These are phyloP conservation scores for Yponomeuta evonymella DNA, from an alignment of 2,888 invertebrate genomes.

Conservation along the genomic window DNA sequence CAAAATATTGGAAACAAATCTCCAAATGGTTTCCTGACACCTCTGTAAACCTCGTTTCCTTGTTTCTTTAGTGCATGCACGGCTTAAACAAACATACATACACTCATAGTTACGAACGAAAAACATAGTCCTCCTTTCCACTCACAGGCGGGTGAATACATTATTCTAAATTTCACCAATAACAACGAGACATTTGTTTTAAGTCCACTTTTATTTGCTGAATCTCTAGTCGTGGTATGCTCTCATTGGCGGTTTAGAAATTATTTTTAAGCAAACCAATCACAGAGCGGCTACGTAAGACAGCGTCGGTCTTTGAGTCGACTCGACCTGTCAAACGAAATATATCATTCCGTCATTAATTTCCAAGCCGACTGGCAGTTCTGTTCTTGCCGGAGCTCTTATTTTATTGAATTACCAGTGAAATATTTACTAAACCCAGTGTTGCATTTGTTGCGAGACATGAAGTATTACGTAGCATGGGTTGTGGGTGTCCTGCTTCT, in stretches of 20 bases:
- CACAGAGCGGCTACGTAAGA: background rate
- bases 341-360: background rate
- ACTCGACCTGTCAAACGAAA: background rate
- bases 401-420: background rate
- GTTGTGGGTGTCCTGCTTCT: constrained; percentile 54
- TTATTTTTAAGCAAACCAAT: constrained; percentile 6
- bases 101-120: no score
- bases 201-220: constrained; percentile 41
- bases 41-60: no score
- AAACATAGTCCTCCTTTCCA: no score
- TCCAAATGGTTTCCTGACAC: no score
- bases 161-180: constrained; percentile 39
- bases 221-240: constrained; percentile 40
- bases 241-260: constrained; percentile 35
- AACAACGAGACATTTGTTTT: constrained; percentile 40
- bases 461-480: constrained; percentile 61
- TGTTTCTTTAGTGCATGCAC: no score
- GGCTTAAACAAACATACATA: no score
- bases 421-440: constrained; percentile 6
- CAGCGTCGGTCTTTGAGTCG: background rate
- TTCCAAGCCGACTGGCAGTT: background rate
- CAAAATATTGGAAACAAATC: no score
- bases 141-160: no score
- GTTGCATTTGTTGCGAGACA: constrained; percentile 25
- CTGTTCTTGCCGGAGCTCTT: background rate